A percentile compares a stretch with the other conserved stretches of the same genome.
These are phyloP conservation scores for Hypomecis punctinalis DNA, from an alignment of 2,888 invertebrate genomes.

Conservation along the genomic window DNA sequence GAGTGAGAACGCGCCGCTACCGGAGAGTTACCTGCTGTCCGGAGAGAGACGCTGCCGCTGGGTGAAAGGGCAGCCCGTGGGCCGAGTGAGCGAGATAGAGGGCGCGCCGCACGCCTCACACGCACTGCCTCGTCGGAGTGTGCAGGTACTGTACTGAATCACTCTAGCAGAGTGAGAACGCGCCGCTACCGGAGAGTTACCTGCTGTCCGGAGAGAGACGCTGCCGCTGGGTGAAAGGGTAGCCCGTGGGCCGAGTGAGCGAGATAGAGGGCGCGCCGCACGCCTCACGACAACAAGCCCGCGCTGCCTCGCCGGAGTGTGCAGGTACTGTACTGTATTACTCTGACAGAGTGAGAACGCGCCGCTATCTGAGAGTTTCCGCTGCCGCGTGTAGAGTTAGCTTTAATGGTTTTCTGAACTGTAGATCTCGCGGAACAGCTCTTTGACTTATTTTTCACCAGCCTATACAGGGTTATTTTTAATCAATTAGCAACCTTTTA, in stretches of 20 bases:
- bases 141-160: not conserved
- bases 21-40: too few species aligned
- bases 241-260: conserved; percentile 86
- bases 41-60: conserved; percentile 85
- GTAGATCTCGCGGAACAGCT: too few species aligned
- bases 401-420: too few species aligned
- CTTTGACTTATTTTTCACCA: too few species aligned
- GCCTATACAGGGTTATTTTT: too few species aligned
- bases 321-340: conserved; percentile 67
- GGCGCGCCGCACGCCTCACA: conserved; percentile 64
- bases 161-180: conserved; percentile 34
- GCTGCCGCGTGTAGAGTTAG: too few species aligned
- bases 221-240: conserved; percentile 89
- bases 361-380: too few species aligned
- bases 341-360: too few species aligned
- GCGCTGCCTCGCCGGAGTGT: conserved; percentile 69
- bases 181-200: conserved; percentile 63
- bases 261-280: conserved; percentile 73
- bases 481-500: too few species aligned
- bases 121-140: too few species aligned
- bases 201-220: conserved; percentile 86
- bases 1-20: too few species aligned
- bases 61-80: conserved; percentile 89
- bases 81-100: conserved; percentile 78
- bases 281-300: conserved; percentile 5